These are phyloP conservation scores for Pipistrellus pipistrellus DNA, from an alignment of 2,797 vertebrate genomes.

Conservation along the genomic window DNA sequence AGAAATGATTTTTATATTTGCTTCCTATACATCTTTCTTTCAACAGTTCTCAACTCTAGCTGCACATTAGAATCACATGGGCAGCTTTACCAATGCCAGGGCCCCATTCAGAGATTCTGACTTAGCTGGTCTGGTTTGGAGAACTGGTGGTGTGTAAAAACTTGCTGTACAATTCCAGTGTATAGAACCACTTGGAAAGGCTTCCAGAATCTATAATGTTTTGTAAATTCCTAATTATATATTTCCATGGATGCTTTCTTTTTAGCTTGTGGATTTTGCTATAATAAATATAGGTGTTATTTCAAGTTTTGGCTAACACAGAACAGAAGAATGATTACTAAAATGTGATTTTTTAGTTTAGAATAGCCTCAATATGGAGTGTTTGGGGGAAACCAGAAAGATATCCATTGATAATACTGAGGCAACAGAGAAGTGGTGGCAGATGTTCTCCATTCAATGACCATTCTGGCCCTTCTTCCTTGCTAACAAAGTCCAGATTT, in stretches of 20 bases:
- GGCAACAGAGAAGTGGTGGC: neutral
- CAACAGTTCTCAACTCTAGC: neutral
- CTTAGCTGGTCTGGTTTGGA: neutral
- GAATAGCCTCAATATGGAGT: neutral
- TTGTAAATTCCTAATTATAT: neutral
- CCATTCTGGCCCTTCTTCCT: neutral
- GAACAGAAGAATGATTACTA: neutral
- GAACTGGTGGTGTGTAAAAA: neutral
- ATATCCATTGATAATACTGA: neutral
- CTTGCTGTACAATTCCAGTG: neutral
- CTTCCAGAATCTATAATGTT: neutral
- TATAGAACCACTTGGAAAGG: neutral
- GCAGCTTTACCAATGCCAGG: neutral
- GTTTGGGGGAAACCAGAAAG: neutral
- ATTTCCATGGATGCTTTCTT: neutral
- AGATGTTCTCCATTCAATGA: neutral
- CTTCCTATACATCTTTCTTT: conserved; percentile 20
- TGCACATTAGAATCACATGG: neutral
- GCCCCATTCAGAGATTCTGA: neutral
- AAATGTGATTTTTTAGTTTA: conserved; percentile 26
- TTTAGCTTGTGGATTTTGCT: neutral
- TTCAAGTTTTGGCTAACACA: neutral
- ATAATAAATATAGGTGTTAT: neutral
- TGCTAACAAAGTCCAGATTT: neutral
- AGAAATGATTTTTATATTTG: neutral